Evolutionary conservation across 2,888 invertebrate species (phyloP).

Genomic region (Hymenopus coronatus): DNA sequence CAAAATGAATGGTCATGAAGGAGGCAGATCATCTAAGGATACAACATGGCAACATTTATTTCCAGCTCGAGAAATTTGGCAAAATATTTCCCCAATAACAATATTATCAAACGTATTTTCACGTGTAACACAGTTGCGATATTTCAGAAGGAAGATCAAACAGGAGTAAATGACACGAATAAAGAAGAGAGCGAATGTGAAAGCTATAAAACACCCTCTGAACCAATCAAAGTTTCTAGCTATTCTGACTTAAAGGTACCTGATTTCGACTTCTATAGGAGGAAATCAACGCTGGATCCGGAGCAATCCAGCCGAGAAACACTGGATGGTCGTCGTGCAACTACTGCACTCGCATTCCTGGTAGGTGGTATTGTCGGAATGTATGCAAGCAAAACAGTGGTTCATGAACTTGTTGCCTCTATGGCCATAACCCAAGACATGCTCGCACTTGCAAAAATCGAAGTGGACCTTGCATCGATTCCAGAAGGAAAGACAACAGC

Average conservation of each 20-base stretch:
- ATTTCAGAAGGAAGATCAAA: neutral
- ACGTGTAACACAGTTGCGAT: neutral
- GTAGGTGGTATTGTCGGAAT: conserved; percentile 55
- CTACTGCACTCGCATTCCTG: conserved; percentile 53
- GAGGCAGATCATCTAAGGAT: neutral
- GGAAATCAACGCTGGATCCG: conserved; percentile 28
- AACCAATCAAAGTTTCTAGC: neutral
- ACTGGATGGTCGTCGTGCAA: conserved; percentile 23
- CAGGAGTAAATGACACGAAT: neutral
- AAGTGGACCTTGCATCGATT: conserved; percentile 68
- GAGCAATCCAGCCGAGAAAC: neutral
- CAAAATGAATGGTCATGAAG: neutral
- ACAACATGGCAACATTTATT: neutral
- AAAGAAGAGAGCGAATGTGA: neutral
- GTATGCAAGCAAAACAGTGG: conserved; percentile 61
- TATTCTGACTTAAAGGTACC: conserved; percentile 60
- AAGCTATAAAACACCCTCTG: neutral
- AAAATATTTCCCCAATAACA: neutral
- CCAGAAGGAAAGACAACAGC: conserved; percentile 63
- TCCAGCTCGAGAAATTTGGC: neutral
- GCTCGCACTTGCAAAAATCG: conserved; percentile 71
- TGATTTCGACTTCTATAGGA: conserved; percentile 55
- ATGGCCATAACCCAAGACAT: conserved; percentile 72
- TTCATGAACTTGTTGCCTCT: conserved; percentile 55
- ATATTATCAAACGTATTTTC: neutral